Evolutionary conservation across 2,888 invertebrate species (phyloP).

Genomic region (Microchrysa polita): DNA sequence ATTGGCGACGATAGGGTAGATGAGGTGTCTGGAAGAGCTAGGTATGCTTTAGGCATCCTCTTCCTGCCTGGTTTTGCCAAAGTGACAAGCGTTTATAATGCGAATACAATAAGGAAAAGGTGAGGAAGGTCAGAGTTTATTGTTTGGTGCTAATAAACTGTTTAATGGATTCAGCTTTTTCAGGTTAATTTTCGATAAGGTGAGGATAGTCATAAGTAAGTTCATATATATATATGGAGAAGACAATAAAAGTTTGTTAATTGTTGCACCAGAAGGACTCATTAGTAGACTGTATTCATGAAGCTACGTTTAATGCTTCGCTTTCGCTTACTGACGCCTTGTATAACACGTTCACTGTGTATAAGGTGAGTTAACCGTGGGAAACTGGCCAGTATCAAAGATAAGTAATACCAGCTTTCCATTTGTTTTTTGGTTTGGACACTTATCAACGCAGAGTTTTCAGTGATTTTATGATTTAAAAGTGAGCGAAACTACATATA

Average conservation of each 20-base stretch:
- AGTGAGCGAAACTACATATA: no score
- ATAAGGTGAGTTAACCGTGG: no score
- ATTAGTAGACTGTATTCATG: conserved; percentile 27
- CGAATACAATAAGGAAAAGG: conserved; percentile 44
- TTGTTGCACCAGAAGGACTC: conserved; percentile 34
- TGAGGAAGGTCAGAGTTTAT: conserved; percentile 47
- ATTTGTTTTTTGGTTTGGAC: no score
- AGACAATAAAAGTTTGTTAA: conserved; percentile 36
- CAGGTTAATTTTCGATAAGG: conserved; percentile 50
- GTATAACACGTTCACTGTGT: no score
- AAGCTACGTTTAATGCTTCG: no score
- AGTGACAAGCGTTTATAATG: conserved; percentile 42
- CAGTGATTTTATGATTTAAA: no score
- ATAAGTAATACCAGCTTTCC: no score
- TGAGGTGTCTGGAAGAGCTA: not conserved
- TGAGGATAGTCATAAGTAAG: conserved; percentile 30
- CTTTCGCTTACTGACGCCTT: no score
- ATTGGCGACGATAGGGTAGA: not conserved
- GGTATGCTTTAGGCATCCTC: conserved; percentile 18
- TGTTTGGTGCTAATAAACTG: conserved; percentile 51
- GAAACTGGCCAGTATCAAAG: no score
- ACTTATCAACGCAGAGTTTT: no score
- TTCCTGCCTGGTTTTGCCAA: not conserved
- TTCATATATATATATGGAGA: conserved; percentile 1
- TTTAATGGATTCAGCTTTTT: conserved; percentile 48